A percentile compares a stretch with the other conserved stretches of the same genome.
Conservation (phyloP, 2,113 vertebrate genomes). For the Alethe diademata region DNA sequence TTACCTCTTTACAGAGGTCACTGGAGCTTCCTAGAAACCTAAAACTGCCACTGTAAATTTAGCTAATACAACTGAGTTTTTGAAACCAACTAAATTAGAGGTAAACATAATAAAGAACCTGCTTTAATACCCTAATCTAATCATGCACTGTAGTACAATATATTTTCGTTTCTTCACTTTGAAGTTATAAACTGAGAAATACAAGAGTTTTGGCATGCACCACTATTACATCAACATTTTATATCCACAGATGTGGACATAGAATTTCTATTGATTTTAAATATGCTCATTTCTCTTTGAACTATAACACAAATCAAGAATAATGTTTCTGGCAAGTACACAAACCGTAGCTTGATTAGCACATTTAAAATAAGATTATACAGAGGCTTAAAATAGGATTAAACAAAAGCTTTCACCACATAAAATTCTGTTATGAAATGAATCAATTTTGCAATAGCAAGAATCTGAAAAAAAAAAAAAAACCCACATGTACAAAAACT, state of each 20-base stretch:
- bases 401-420: not conserved
- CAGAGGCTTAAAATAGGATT: not conserved
- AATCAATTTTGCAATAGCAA: not conserved
- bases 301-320: not conserved
- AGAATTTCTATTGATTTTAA: not conserved
- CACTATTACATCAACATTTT: not conserved
- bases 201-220: not conserved
- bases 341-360: not conserved
- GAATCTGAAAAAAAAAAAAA: not conserved
- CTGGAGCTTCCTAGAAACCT: conserved; percentile 62
- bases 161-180: not conserved
- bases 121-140: conserved; percentile 1
- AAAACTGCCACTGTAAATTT: conserved; percentile 57
- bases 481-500: not conserved
- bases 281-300: not conserved
- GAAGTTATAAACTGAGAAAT: not conserved
- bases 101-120: conserved; percentile 19
- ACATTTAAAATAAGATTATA: not conserved
- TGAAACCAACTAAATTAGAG: conserved; percentile 35
- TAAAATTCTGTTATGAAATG: not conserved
- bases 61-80: conserved; percentile 34
- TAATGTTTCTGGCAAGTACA: not conserved
- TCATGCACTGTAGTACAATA: not conserved
- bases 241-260: not conserved
- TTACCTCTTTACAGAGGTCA: conserved; percentile 74